phyloP scores from a whole-genome alignment of 2,797 vertebrate species.

The Pyrocephalus nanus region DNA sequence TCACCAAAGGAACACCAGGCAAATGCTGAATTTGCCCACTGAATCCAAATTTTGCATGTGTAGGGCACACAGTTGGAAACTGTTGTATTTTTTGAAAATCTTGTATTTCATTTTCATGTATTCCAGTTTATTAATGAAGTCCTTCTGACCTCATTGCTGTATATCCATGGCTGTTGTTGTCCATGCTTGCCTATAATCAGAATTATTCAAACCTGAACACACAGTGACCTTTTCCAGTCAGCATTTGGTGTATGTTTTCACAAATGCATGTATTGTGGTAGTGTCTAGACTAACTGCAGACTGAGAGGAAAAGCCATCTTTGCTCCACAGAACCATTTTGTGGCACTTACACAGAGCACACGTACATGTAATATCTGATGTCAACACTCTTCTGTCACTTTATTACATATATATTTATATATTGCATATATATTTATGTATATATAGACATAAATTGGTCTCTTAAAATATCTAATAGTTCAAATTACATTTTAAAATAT shows the following conservation, averaged over 20 bases:
- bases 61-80: background rate
- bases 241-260: background rate
- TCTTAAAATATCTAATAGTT: background rate
- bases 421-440: background rate
- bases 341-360: background rate
- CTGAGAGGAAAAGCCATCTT: conserved; percentile 8
- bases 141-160: background rate
- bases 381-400: conserved; percentile 62
- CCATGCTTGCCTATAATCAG: background rate
- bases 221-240: background rate
- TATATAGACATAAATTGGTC: background rate
- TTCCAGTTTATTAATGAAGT: background rate
- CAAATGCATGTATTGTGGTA: background rate
- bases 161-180: background rate
- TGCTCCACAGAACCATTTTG: conserved; percentile 9
- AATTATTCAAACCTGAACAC: background rate
- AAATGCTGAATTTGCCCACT: background rate
- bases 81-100: background rate
- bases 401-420: background rate
- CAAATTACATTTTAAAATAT: background rate
- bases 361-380: background rate
- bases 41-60: background rate
- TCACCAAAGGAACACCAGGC: background rate
- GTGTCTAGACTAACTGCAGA: background rate
- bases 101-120: background rate